Base-by-base conservation (phyloP, 2,113 vertebrate genomes). In the Perca flavescens region DNA sequence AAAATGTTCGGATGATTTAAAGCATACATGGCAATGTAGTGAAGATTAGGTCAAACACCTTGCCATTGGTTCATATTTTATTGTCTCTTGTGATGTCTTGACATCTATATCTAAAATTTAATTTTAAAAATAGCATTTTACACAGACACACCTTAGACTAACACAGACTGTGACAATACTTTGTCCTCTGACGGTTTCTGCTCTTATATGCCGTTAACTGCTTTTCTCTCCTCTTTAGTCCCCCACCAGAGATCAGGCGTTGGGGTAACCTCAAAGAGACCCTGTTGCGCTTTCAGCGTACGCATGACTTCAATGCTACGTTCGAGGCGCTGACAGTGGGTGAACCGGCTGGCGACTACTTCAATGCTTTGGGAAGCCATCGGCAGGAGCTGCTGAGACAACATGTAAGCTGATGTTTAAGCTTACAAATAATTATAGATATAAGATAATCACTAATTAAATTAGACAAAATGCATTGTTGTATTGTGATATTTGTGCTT, bases 251-350 rank as follows among this genome's bases (percentile, higher is more conserved):
- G 61, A 94, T 97, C 73, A 94, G 96, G 58, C 95, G 97, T 22
- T 97, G 96, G 91, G 96, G 97, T n/a, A 96, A 97, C 89, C 95
- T 98, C 66, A 95, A 97, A 71, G 96, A 97, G 69, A 97, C 96
- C 0, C 92, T 98, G 88, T 90, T 97, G 71, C 94, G 96, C 19
- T 98, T 97, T 89, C 95, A 96, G 79, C 95, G 95, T 71, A 97
- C 96, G 15, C 95, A 94, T 46, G 97, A 98, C 93, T 95, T 98
- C 88, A 95, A 96, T 62, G 94, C 95, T 2, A 96, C 97, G 0
- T 98, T 96, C 34, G 95, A 96, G 81, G 96, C 97, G 6, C 94
- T 98, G 84, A 95, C 96, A 2, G 92, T 96, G 58, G 97, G 97
- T 2, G 96, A 96, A 40, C 96, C 96, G 94, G 96, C 95, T 60